phyloP scores from a whole-genome alignment of 92 coral and sea anemone species.

The Umimayanthus kanabou region DNA sequence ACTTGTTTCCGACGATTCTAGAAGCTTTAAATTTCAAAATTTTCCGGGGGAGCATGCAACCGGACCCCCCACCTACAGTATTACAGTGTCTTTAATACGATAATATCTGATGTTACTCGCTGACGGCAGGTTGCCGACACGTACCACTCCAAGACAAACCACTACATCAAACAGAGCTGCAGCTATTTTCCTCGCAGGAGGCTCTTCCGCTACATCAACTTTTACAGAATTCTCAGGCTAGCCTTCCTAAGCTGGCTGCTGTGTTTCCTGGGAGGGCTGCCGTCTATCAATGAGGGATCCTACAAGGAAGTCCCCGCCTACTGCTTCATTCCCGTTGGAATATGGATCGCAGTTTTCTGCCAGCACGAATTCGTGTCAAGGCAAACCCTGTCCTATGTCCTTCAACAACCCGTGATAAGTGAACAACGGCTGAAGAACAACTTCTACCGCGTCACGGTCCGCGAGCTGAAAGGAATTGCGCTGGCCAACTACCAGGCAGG shows the following conservation, averaged over 20 bases:
- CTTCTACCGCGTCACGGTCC: constrained; percentile 65
- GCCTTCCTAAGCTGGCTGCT: constrained; percentile 41
- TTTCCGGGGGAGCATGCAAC: too few species aligned
- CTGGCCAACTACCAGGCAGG: constrained; percentile 66
- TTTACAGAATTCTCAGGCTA: not conserved
- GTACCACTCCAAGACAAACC: constrained; percentile 55
- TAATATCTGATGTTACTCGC: too few species aligned
- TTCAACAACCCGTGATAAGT: constrained; percentile 63
- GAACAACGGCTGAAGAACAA: constrained; percentile 51
- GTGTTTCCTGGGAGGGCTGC: constrained; percentile 54
- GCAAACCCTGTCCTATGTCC: constrained; percentile 57
- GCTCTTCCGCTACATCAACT: not conserved
- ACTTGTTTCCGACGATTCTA: too few species aligned
- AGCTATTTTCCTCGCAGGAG: constrained; percentile 55
- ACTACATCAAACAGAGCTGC: constrained; percentile 68
- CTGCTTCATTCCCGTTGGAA: constrained; percentile 48
- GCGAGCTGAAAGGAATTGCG: constrained; percentile 65
- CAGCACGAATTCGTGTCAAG: constrained; percentile 72
- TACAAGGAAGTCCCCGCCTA: constrained; percentile 44
- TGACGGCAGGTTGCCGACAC: too few species aligned
- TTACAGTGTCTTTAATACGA: too few species aligned
- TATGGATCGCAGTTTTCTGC: constrained; percentile 57
- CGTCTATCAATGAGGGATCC: not conserved
- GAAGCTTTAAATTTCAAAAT: too few species aligned
- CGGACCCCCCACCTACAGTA: too few species aligned